Evolutionary conservation across 2,113 vertebrate genomes (phyloP), one percentile per base, ranked within the genome.

Genomic region (Podiceps cristatus): DNA sequence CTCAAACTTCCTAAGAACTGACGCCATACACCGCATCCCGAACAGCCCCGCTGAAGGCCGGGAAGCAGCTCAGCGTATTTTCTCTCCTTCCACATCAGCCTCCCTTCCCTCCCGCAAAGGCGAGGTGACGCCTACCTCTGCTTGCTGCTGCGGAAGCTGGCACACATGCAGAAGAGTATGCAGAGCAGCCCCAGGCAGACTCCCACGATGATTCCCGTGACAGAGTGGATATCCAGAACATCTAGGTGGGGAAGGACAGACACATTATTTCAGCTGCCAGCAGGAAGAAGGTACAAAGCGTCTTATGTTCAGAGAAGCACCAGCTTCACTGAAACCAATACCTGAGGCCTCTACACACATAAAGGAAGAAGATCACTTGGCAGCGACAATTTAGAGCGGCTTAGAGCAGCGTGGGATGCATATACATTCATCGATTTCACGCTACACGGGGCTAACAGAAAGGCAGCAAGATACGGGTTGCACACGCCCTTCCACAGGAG

Each of bases 101-200:
- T 33, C 55, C 80, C 59, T 10, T 2, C 27, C 71, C 47, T 58
- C 60, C 28, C 11, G n/a, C 5, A 10, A 16, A 35, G 88, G 17
- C 1, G 15, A 90, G 19, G 29, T 6, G n/a, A 27, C 20, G 67
- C 97, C 68, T 94, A 99, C 99, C 99, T 98, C 94, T 98, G 98
- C 96, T 99, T 99, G 95, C 98, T 97, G 86, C 98, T 99, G 67
- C 98, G 99, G 96, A 99, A 99, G 97, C 99, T 99, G 60, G 99
- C 98, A 82, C 99, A 99, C 99, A 99, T 99, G 97, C 99, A 99
- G 93, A 99, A 98, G 53, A 99, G 99, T 53, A 99, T 98, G 98
- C 99, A 99, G 96, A 99, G 98, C 66, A 99, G 98, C 53, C 99
- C 99, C 86, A 99, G 98, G 95, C 99, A 99, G 91, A 99, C 99